Base-by-base conservation (phyloP, 1,140 invertebrate genomes). In the Zelostemma sp. region DNA sequence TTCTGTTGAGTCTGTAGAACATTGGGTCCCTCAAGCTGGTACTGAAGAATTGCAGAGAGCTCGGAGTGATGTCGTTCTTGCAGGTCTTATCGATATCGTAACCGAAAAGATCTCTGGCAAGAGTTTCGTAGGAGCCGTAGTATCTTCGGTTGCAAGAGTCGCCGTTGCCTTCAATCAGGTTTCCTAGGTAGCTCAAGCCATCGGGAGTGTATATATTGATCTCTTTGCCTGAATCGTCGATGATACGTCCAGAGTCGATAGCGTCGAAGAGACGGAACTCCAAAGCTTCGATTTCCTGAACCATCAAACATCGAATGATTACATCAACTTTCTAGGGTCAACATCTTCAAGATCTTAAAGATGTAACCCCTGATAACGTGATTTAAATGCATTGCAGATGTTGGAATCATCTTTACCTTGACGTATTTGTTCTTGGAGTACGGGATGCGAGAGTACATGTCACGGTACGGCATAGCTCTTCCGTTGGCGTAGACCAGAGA, bases 401-500 rank as follows among this genome's bases (percentile, higher is more conserved):
- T 21, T 21, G 18, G 5, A 40, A 1, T 14, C 15, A 16, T 17
- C 19, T 25, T 0, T 72, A 82, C 82, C 59, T 78, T 78, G 12
- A 85, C 53, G 43, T 81, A 78, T 18, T 73, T 73, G 68, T 71
- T 71, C 47, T 85, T 85, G 71, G 79, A 79, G 19, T 51, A 61
- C 1, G 83, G 84, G 0, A 84, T 47, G 0, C 58, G 33, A 25
- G 57, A 65, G 62, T 80, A 79, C 51, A 75, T 72, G n/a, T 86
- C 80, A 46, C 87, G 82, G 14, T 79, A 84, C 5, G 91, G 91
- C 80, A 91, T 89, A 14, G 87, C 76, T 19, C 90, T 78, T 17
- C 92, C 93, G 46, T 91, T 92, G 50, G 87, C 86, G 74, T 91
- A 89, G 25, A 81, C 82, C 56, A 93, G 76, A 38, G 89, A 88